phyloP scores from a whole-genome alignment of 1,140 invertebrate species.

The Proctacanthus coquilletti region DNA sequence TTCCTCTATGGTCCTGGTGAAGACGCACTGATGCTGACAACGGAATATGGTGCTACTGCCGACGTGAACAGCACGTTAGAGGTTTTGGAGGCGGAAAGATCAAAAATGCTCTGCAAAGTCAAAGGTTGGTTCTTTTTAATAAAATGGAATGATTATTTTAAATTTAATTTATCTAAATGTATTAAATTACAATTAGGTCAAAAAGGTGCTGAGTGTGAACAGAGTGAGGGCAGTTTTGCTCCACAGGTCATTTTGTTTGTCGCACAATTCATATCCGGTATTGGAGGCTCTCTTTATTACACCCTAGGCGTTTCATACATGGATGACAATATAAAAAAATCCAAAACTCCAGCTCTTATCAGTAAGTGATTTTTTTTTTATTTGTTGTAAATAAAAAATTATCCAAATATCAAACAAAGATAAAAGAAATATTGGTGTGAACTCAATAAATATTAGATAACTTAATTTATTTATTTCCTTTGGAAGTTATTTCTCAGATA shows the following conservation, averaged over 20 bases:
- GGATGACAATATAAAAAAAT: slow-evolving; percentile 54
- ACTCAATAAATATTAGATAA: too few species aligned
- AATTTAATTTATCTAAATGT: too few species aligned
- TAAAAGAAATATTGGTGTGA: too few species aligned
- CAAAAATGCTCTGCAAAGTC: slow-evolving; percentile 27
- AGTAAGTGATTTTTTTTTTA: too few species aligned
- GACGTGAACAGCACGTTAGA: slow-evolving; percentile 27
- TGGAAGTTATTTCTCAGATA: too few species aligned
- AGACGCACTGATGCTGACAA: slow-evolving; percentile 46
- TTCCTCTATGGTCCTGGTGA: slow-evolving; percentile 55
- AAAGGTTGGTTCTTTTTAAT: too few species aligned
- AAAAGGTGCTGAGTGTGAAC: slow-evolving; percentile 32
- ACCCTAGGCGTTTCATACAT: slow-evolving; percentile 53
- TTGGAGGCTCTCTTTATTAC: slow-evolving; percentile 47
- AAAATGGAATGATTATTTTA: slow-evolving; percentile 6
- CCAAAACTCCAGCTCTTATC: slow-evolving; percentile 47
- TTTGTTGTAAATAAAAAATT: too few species aligned
- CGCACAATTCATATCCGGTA: slow-evolving; percentile 48
- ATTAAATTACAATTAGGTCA: too few species aligned
- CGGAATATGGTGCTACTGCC: slow-evolving; percentile 37
- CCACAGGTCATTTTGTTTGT: slow-evolving; percentile 43
- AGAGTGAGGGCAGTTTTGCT: slow-evolving; percentile 39
- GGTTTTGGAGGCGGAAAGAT: slow-evolving; percentile 22
- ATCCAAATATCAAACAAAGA: too few species aligned
- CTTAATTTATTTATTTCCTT: too few species aligned